Evolutionary conservation across 1,140 invertebrate species (phyloP).

Genomic region (Leucophenga varia): DNA sequence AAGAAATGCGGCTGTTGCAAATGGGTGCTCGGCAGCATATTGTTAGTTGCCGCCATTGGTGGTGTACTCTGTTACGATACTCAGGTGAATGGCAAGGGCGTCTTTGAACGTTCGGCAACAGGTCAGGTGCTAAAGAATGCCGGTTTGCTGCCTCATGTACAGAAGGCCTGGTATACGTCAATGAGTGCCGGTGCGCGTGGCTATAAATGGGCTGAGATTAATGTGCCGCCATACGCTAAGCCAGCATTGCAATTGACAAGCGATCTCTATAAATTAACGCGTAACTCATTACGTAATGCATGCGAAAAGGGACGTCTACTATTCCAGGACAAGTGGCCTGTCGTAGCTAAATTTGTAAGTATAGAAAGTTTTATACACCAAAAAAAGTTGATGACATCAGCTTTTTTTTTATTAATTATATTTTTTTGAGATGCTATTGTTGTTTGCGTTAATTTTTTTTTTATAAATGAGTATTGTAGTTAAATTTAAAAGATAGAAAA

Average conservation of each 20-base stretch:
- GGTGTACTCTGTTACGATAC: slow-evolving; percentile 55
- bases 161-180: slow-evolving; percentile 62
- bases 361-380: too few relatives aligned
- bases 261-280: slow-evolving; percentile 60
- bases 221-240: slow-evolving; percentile 65
- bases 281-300: slow-evolving; percentile 59
- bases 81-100: slow-evolving; percentile 45
- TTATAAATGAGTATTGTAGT: too few relatives aligned
- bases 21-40: slow-evolving; percentile 61
- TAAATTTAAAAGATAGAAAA: too few relatives aligned
- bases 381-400: too few relatives aligned
- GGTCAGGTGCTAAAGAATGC: slow-evolving; percentile 64
- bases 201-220: slow-evolving; percentile 65
- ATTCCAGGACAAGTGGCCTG: slow-evolving; percentile 61
- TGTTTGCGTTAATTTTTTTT: neutral
- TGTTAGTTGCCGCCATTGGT: slow-evolving; percentile 58
- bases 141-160: slow-evolving; percentile 63
- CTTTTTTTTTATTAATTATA: too few relatives aligned
- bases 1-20: slow-evolving; percentile 59
- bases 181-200: slow-evolving; percentile 61
- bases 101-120: slow-evolving; percentile 49
- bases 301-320: slow-evolving; percentile 61
- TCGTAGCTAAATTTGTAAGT: slow-evolving; percentile 63
- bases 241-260: slow-evolving; percentile 64
- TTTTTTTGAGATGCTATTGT: too few relatives aligned